phyloP scores from a whole-genome alignment of 1,140 invertebrate genomes.

The Sinonovacula constricta region DNA sequence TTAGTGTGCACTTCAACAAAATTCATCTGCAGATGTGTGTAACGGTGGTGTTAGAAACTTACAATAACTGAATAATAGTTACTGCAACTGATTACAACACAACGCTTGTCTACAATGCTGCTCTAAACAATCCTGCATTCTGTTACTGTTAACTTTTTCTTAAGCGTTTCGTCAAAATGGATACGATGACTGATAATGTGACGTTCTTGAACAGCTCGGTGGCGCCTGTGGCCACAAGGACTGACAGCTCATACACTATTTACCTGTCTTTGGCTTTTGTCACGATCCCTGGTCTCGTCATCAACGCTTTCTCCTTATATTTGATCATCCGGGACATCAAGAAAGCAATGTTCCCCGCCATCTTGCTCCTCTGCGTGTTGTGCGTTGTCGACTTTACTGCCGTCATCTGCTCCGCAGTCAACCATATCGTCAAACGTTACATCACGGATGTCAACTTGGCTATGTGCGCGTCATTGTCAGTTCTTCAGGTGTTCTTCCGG shows the following conservation, averaged over 20 bases:
- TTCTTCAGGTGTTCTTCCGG: slow-evolving; percentile 18
- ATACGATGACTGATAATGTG: no score
- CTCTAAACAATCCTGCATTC: no score
- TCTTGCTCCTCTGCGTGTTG: slow-evolving; percentile 32
- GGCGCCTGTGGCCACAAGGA: no score
- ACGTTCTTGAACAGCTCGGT: no score
- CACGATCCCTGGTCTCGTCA: slow-evolving; percentile 33
- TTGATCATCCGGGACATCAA: slow-evolving; percentile 39
- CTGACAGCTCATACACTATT: not conserved
- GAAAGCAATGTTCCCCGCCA: slow-evolving; percentile 45
- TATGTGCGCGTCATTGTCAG: slow-evolving; percentile 21
- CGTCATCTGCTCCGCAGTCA: slow-evolving; percentile 4
- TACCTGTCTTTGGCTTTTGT: slow-evolving; percentile 28
- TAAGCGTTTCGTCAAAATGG: no score
- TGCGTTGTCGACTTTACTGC: slow-evolving; percentile 31
- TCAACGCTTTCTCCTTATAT: slow-evolving; percentile 16
- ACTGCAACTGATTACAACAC: no score
- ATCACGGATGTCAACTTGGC: not conserved
- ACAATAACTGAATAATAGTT: no score
- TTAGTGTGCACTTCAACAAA: no score
- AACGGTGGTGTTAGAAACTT: no score
- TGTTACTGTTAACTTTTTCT: no score
- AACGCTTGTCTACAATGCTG: no score
- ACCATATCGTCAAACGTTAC: slow-evolving; percentile 9
- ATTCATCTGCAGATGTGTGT: no score